A percentile compares a stretch with the other conserved stretches of the same genome.
Conservation (phyloP, 2,888 invertebrate genomes). For the Eretmocerus hayati region DNA sequence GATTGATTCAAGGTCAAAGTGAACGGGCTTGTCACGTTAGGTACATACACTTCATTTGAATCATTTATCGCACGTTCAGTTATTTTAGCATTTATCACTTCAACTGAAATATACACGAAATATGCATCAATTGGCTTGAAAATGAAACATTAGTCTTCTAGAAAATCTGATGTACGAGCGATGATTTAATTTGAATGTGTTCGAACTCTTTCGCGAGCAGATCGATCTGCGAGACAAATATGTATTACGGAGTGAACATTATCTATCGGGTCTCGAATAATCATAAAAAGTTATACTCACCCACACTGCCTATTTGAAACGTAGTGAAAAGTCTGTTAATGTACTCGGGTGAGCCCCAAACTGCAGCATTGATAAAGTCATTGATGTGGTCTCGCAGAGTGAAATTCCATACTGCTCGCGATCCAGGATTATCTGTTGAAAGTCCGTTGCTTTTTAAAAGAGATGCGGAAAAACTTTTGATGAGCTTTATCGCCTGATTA, state of each 20-base stretch:
- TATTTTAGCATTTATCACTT: conserved; percentile 62
- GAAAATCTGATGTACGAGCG: too few relatives aligned
- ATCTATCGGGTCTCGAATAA: too few relatives aligned
- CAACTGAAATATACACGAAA: conserved; percentile 58
- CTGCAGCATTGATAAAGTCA: conserved; percentile 68
- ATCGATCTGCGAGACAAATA: too few relatives aligned
- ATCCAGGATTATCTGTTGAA: conserved; percentile 31
- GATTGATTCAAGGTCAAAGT: conserved; percentile 62
- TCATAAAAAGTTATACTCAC: too few relatives aligned
- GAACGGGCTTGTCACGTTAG: conserved; percentile 61
- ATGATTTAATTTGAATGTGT: too few relatives aligned
- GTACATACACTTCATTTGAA: conserved; percentile 56
- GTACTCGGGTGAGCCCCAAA: conserved; percentile 65
- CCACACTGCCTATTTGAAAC: conserved; percentile 65
- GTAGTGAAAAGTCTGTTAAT: conserved; percentile 56
- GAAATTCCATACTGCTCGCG: conserved; percentile 67
- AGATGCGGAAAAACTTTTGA: not conserved
- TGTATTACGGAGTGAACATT: too few relatives aligned
- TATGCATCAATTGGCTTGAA: too few relatives aligned
- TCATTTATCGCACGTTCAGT: conserved; percentile 50
- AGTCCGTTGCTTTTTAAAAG: not conserved
- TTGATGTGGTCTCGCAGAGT: conserved; percentile 66
- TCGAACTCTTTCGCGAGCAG: too few relatives aligned
- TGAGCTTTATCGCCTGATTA: too few relatives aligned
- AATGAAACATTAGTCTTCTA: too few relatives aligned